These are phyloP conservation scores for Leuctra nigra DNA, from an alignment of 2,888 invertebrate genomes.

Conservation along the genomic window DNA sequence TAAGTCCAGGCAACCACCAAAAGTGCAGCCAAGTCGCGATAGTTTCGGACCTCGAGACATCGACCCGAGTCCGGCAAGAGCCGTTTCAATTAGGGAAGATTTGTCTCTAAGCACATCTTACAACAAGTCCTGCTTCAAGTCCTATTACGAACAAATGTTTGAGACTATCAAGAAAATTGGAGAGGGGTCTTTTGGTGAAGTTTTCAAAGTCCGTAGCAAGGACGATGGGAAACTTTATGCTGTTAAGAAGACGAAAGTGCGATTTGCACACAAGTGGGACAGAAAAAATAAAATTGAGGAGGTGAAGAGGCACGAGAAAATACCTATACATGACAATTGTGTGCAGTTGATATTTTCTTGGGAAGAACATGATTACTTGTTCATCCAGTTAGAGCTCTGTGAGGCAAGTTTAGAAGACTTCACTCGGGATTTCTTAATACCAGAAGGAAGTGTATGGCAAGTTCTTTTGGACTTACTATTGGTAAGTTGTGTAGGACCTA, in stretches of 20 bases:
- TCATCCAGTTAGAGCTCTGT: constrained; percentile 57
- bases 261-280: constrained; percentile 52
- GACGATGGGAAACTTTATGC: constrained; percentile 63
- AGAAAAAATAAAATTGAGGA: constrained; percentile 53
- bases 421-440: constrained; percentile 48
- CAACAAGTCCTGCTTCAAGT: neutral
- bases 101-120: neutral
- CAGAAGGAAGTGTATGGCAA: constrained; percentile 57
- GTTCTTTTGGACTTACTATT: constrained; percentile 55
- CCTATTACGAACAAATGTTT: constrained; percentile 62
- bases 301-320: constrained; percentile 59
- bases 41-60: neutral
- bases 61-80: neutral
- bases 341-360: constrained; percentile 44
- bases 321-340: constrained; percentile 60
- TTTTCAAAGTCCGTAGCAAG: constrained; percentile 56
- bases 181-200: constrained; percentile 69
- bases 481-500: no score
- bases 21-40: neutral
- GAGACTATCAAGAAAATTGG: constrained; percentile 55
- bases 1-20: neutral
- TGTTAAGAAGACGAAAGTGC: constrained; percentile 58
- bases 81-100: neutral
- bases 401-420: constrained; percentile 53
- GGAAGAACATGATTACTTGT: constrained; percentile 45